A percentile compares a stretch with the other conserved stretches of the same genome.
These are phyloP conservation scores for Cliona cf. orientalis DNA, from an alignment of 37 sponge, comb jelly and placozoan species.

Conservation along the genomic window DNA sequence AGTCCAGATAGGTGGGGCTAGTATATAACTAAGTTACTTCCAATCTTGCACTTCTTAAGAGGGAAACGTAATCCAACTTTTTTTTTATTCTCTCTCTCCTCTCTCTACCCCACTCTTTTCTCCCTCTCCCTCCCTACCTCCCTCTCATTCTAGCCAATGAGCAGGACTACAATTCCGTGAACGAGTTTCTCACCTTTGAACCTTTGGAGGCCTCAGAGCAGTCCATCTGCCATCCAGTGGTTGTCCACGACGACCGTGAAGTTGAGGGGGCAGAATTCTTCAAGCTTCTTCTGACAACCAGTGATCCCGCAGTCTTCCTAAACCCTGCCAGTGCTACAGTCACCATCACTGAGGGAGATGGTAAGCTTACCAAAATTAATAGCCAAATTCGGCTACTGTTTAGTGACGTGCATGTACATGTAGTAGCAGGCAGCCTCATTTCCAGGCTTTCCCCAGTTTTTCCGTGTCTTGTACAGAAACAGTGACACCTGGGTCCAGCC, in stretches of 20 bases:
- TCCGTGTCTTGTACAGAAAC: too few species aligned
- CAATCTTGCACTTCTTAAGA: neutral
- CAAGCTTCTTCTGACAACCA: neutral
- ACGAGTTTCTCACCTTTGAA: neutral
- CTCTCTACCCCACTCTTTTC: too few species aligned
- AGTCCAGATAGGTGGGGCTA: too few species aligned
- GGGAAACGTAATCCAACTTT: neutral
- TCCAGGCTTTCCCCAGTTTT: too few species aligned
- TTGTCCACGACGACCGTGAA: neutral
- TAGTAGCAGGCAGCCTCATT: neutral
- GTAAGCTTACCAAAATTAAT: neutral
- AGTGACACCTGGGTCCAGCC: too few species aligned
- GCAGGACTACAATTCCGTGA: conserved; percentile 12
- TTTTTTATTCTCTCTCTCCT: too few species aligned
- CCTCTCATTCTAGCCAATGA: neutral
- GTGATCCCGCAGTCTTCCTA: neutral
- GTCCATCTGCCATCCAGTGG: neutral
- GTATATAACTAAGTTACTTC: neutral
- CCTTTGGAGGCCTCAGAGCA: neutral
- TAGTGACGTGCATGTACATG: neutral
- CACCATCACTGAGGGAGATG: conserved; percentile 46
- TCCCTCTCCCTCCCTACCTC: too few species aligned
- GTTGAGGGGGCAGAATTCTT: conserved; percentile 30
- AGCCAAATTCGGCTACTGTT: neutral
- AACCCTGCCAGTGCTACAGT: neutral